phyloP scores from a whole-genome alignment of 2,888 invertebrate genomes.

The Ecliptopera silaceata region DNA sequence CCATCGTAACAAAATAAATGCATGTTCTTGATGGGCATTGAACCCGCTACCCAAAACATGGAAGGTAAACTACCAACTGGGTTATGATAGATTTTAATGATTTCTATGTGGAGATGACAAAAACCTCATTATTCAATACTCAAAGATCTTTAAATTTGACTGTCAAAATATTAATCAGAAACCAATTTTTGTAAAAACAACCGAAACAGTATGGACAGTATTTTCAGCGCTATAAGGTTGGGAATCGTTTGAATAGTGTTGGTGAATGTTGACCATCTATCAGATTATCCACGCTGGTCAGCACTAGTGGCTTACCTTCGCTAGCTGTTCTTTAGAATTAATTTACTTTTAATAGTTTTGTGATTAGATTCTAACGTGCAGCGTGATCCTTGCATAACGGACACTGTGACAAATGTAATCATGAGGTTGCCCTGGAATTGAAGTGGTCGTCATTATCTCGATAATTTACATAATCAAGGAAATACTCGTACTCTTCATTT shows the following conservation, averaged over 20 bases:
- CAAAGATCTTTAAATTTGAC: constrained; percentile 8
- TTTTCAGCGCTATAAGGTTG: background rate
- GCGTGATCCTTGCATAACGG: background rate
- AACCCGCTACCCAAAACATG: too few species aligned
- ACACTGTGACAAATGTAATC: background rate
- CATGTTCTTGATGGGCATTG: too few species aligned
- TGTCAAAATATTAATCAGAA: constrained; percentile 12
- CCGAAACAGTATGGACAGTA: background rate
- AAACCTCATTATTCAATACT: background rate
- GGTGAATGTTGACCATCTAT: constrained; percentile 18
- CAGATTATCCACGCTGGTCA: constrained; percentile 41
- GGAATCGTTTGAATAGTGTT: background rate
- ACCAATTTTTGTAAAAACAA: background rate
- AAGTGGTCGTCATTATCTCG: too few species aligned
- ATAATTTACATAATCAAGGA: too few species aligned
- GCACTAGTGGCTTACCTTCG: constrained; percentile 33
- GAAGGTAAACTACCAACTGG: too few species aligned
- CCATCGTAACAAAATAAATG: too few species aligned
- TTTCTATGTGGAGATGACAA: too few species aligned
- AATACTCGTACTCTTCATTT: too few species aligned
- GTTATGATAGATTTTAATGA: too few species aligned
- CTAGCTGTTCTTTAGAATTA: constrained; percentile 40
- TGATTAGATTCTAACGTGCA: constrained; percentile 31
- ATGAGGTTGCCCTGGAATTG: too few species aligned
- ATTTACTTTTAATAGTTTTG: constrained; percentile 42